Conservation (phyloP, 2,113 vertebrate species). For the Monopterus albus region DNA sequence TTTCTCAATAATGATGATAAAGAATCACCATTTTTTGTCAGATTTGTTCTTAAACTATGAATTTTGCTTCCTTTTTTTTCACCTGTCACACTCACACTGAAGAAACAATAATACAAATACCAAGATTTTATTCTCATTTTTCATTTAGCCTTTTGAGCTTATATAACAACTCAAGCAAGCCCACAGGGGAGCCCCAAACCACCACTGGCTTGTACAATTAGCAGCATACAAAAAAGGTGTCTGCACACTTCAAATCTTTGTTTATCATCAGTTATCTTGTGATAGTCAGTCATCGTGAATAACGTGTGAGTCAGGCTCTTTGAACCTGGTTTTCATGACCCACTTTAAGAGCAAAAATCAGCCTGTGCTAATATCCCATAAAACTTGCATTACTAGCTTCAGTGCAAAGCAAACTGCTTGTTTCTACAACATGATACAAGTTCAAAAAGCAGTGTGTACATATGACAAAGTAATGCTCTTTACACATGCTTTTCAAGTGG, state of each 20-base stretch:
- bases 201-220: constrained; percentile 19
- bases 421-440: constrained; percentile 19
- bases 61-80: background rate
- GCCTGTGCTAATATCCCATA: constrained; percentile 40
- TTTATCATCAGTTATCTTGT: constrained; percentile 37
- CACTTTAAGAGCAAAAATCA: constrained; percentile 53
- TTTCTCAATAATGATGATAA: background rate
- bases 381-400: constrained; percentile 24
- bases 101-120: background rate
- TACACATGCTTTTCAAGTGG: background rate
- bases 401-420: background rate
- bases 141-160: constrained; percentile 13
- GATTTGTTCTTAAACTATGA: background rate
- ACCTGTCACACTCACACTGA: background rate
- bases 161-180: constrained; percentile 16
- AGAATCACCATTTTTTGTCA: background rate
- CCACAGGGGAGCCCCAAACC: constrained; percentile 18
- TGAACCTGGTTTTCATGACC: constrained; percentile 52
- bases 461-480: constrained; percentile 18
- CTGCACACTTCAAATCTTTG: constrained; percentile 26
- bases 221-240: constrained; percentile 17
- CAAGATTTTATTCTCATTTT: background rate
- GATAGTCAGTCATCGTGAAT: constrained; percentile 43
- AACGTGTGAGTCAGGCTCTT: constrained; percentile 51
- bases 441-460: constrained; percentile 14